Conservation (phyloP, 2,113 vertebrate species). For the Cercocebus atys region DNA sequence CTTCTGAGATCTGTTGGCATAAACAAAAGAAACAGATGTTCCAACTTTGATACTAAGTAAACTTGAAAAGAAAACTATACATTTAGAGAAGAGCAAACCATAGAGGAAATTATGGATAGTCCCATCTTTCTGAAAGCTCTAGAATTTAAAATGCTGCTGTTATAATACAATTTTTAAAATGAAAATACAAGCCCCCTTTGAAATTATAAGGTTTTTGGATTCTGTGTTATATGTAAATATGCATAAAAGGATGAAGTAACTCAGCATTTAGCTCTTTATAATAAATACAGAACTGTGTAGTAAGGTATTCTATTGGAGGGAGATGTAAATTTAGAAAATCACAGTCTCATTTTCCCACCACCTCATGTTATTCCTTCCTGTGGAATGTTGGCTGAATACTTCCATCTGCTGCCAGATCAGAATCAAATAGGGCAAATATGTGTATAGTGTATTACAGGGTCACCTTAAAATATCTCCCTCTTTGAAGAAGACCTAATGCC, state of each 20-base stretch:
- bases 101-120: slow-evolving; percentile 40
- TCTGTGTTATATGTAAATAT: slow-evolving; percentile 51
- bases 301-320: neutral
- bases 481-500: neutral
- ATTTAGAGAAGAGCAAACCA: slow-evolving; percentile 48
- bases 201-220: slow-evolving; percentile 45
- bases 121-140: slow-evolving; percentile 31
- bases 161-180: slow-evolving; percentile 13
- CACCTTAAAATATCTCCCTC: slow-evolving; percentile 42
- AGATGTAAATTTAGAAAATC: slow-evolving; percentile 5
- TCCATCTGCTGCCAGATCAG: neutral
- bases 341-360: neutral
- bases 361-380: neutral
- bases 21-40: slow-evolving; percentile 73
- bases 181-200: neutral
- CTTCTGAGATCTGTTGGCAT: slow-evolving; percentile 66
- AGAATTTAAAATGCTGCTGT: slow-evolving; percentile 49
- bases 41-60: slow-evolving; percentile 65
- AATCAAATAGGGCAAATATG: neutral
- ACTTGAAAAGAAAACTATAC: slow-evolving; percentile 68
- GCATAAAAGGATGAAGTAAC: neutral
- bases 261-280: slow-evolving; percentile 29
- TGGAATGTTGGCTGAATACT: neutral
- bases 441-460: neutral
- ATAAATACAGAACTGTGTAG: neutral